Conservation (phyloP, 2,888 invertebrate genomes). For the Drosophila macrospina region DNA sequence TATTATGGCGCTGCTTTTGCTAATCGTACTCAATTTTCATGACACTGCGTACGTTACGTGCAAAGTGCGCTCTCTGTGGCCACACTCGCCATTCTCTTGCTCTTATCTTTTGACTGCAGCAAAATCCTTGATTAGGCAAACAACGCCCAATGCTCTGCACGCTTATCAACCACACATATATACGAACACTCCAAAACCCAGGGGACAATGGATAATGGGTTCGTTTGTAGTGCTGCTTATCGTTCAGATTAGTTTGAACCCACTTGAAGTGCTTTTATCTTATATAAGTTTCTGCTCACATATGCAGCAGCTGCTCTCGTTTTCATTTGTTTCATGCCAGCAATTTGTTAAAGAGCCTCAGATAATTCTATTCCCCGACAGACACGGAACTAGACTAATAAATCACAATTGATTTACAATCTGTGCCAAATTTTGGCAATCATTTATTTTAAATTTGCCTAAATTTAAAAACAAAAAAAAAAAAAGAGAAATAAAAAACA, state of each 20-base stretch:
- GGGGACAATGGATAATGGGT: slow-evolving; percentile 13
- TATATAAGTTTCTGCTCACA: not conserved
- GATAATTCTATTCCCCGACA: slow-evolving; percentile 15
- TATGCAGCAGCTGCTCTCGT: slow-evolving; percentile 13
- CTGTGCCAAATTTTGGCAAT: slow-evolving; percentile 49
- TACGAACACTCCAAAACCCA: slow-evolving; percentile 17
- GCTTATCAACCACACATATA: slow-evolving; percentile 18
- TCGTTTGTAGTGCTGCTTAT: no score
- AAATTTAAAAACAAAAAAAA: slow-evolving; percentile 5
- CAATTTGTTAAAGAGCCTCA: slow-evolving; percentile 20
- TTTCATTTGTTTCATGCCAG: slow-evolving; percentile 10
- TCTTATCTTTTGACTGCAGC: not conserved
- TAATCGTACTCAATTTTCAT: slow-evolving; percentile 63
- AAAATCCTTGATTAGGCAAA: slow-evolving; percentile 36
- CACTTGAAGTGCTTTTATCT: slow-evolving; percentile 5
- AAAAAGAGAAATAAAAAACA: not conserved
- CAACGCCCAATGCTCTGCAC: slow-evolving; percentile 11
- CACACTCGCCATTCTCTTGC: not conserved
- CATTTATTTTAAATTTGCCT: slow-evolving; percentile 26
- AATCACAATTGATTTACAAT: slow-evolving; percentile 54
- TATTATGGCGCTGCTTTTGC: slow-evolving; percentile 50
- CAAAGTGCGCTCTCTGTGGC: slow-evolving; percentile 17
- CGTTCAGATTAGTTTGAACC: slow-evolving; percentile 1
- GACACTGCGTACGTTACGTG: slow-evolving; percentile 21
- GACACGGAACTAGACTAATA: slow-evolving; percentile 51